phyloP scores from a whole-genome alignment of 1,140 invertebrate species.

The Odontomachus brunneus region DNA sequence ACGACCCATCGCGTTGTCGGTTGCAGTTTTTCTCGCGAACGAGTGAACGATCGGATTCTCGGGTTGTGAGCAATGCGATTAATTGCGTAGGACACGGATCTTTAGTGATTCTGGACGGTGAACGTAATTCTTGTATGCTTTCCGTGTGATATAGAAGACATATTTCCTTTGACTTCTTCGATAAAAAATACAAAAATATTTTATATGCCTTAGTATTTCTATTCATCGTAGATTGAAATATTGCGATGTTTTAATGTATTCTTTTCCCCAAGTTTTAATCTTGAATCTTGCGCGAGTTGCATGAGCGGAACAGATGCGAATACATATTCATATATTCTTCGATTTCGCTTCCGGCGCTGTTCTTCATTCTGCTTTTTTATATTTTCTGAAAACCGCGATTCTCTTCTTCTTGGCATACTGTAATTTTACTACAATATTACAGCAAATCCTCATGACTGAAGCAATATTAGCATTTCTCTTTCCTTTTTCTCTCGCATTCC shows the following conservation, averaged over 20 bases:
- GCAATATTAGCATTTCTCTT: conserved; percentile 53
- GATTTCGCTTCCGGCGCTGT: conserved; percentile 11
- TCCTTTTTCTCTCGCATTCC: conserved; percentile 16
- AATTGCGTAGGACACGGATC: conserved; percentile 9
- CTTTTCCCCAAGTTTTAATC: conserved; percentile 37
- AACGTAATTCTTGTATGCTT: not conserved
- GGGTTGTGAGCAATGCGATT: conserved; percentile 18
- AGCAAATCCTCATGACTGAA: not conserved
- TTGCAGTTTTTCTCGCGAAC: conserved; percentile 32
- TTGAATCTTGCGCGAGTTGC: conserved; percentile 16
- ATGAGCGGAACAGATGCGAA: conserved; percentile 66
- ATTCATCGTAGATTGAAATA: conserved; percentile 20
- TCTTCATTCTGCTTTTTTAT: conserved; percentile 34
- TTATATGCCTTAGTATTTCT: not conserved
- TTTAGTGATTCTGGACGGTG: conserved; percentile 15
- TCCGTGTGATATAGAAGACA: not conserved
- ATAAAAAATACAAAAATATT: not conserved
- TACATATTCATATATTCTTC: conserved; percentile 74
- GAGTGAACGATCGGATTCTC: conserved; percentile 38
- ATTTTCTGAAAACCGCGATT: conserved; percentile 35
- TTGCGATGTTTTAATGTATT: conserved; percentile 53
- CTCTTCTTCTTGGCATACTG: conserved; percentile 13
- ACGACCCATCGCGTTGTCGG: not conserved
- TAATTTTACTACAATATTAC: conserved; percentile 52
- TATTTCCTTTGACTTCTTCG: not conserved